phyloP scores from a whole-genome alignment of 2,888 invertebrate genomes.

The Boloria euphrosyne region DNA sequence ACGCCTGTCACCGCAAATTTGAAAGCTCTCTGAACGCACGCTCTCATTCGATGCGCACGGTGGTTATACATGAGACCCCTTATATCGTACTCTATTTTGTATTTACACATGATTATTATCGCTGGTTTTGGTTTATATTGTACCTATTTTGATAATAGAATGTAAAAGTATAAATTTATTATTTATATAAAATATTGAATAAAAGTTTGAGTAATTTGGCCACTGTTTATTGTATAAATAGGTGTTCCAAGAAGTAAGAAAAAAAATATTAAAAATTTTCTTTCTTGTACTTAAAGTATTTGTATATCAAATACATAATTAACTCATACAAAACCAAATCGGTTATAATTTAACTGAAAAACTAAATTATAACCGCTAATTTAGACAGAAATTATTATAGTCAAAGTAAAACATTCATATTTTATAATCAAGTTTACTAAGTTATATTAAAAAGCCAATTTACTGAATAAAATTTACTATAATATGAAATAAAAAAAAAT shows the following conservation, averaged over 20 bases:
- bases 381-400: too few relatives aligned
- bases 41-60: constrained; percentile 57
- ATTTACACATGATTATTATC: constrained; percentile 40
- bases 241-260: too few relatives aligned
- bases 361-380: too few relatives aligned
- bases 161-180: not conserved
- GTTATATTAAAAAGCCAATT: not conserved
- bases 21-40: constrained; percentile 54
- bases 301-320: too few relatives aligned
- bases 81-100: constrained; percentile 27
- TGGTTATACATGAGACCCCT: constrained; percentile 47
- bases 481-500: not conserved
- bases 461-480: not conserved
- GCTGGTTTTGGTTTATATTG: constrained; percentile 23
- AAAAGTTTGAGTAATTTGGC: too few relatives aligned
- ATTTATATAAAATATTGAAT: not conserved
- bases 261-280: too few relatives aligned
- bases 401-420: too few relatives aligned
- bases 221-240: too few relatives aligned
- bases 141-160: not conserved
- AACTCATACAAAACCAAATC: too few relatives aligned
- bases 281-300: too few relatives aligned
- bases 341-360: too few relatives aligned
- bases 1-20: constrained; percentile 71
- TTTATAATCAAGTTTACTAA: too few relatives aligned